A percentile compares a stretch with the other conserved stretches of the same genome.
These are phyloP conservation scores for Dimorphilus gyrociliatus DNA, from an alignment of 2,888 invertebrate genomes.

Conservation along the genomic window DNA sequence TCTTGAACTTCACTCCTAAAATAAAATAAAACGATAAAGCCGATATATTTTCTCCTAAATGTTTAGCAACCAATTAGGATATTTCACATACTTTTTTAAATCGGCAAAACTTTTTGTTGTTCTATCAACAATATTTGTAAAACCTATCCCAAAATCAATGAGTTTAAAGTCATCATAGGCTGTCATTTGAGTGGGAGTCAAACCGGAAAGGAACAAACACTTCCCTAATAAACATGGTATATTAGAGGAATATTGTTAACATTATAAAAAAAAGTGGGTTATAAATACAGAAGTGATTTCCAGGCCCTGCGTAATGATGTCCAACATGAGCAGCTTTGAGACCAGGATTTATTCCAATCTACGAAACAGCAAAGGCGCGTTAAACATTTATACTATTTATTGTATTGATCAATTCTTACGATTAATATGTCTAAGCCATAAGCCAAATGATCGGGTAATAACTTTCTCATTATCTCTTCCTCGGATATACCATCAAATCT, in stretches of 20 bases:
- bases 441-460: constrained; percentile 80
- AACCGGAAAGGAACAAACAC: constrained; percentile 78
- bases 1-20: constrained; percentile 39
- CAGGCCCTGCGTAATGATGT: constrained; percentile 95
- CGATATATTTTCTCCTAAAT: no score
- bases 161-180: constrained; percentile 89
- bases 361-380: constrained; percentile 19
- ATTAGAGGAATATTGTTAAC: background rate
- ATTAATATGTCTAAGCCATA: constrained; percentile 91
- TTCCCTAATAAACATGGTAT: constrained; percentile 50
- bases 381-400: background rate
- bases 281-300: constrained; percentile 84
- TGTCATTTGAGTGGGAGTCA: constrained; percentile 84
- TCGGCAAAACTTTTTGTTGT: constrained; percentile 92
- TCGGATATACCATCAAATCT: constrained; percentile 53
- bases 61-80: no score
- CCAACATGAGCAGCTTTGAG: constrained; percentile 92
- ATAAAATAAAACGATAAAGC: no score
- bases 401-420: constrained; percentile 50
- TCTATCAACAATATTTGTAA: constrained; percentile 90
- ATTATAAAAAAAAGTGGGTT: background rate
- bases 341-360: constrained; percentile 97
- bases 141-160: constrained; percentile 81
- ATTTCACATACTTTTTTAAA: constrained; percentile 50
- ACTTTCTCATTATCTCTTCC: constrained; percentile 80